Evolutionary conservation across 2,797 vertebrate species (phyloP).

Genomic region (Rhabdophis nuchalis): DNA sequence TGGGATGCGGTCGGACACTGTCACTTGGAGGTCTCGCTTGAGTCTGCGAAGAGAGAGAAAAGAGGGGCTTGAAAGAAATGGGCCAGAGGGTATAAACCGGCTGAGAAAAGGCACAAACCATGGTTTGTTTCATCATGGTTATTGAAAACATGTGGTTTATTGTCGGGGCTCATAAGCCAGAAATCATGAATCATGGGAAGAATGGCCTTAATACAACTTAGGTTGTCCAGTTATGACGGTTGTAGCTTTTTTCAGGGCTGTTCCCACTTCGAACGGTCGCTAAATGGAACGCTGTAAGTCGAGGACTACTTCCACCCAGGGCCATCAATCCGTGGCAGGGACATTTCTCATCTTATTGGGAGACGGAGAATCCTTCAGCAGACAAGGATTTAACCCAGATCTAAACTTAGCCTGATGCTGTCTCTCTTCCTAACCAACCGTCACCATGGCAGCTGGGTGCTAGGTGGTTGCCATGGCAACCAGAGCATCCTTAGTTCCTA

Average conservation of each 20-base stretch:
- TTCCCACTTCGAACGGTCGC: neutral
- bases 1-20: slow-evolving; percentile 64
- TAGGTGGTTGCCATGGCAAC: neutral
- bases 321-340: neutral
- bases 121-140: neutral
- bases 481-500: neutral
- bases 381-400: neutral
- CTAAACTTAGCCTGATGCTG: neutral
- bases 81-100: neutral
- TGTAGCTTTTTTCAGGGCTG: neutral
- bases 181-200: neutral
- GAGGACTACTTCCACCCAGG: neutral
- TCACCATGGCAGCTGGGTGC: slow-evolving; percentile 7
- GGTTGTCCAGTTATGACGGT: too few relatives aligned
- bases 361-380: neutral
- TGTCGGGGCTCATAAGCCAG: neutral
- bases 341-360: neutral
- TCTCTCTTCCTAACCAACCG: neutral
- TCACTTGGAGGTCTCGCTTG: slow-evolving; percentile 55
- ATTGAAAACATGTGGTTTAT: neutral
- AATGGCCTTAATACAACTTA: neutral
- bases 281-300: neutral
- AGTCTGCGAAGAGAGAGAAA: slow-evolving; percentile 36
- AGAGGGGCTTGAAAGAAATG: neutral
- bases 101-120: neutral